Conservation (phyloP, 2,113 vertebrate species). For the Ascaphus truei region DNA sequence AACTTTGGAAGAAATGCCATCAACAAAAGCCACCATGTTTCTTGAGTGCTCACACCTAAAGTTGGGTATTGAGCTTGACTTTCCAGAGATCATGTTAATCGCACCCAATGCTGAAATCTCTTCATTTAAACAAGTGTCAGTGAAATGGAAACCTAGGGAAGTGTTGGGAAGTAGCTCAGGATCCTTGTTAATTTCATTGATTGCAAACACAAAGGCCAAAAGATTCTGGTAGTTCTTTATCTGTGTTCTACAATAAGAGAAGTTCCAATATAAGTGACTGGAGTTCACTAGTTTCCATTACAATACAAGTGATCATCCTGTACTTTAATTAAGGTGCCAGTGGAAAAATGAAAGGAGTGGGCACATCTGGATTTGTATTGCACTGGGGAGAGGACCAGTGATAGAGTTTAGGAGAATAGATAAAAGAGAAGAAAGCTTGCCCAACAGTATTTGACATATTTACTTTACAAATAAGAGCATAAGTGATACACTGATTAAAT, state of each 20-base stretch:
- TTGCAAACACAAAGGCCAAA: conserved; percentile 7
- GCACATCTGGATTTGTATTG: too few relatives aligned
- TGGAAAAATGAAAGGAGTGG: too few relatives aligned
- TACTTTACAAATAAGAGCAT: too few relatives aligned
- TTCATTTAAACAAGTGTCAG: background rate
- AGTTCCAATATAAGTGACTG: too few relatives aligned
- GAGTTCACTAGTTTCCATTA: too few relatives aligned
- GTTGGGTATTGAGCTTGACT: background rate
- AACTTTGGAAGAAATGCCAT: background rate
- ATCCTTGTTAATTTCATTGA: conserved; percentile 7
- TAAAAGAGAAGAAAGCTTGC: too few relatives aligned
- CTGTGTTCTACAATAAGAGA: background rate
- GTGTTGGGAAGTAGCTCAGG: background rate
- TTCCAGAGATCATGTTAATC: background rate
- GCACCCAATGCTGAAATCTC: background rate
- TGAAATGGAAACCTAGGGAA: background rate
- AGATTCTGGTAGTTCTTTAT: conserved; percentile 6
- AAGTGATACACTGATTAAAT: too few relatives aligned
- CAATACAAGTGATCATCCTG: too few relatives aligned
- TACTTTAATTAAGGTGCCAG: too few relatives aligned
- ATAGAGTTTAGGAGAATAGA: too few relatives aligned
- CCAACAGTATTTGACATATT: too few relatives aligned
- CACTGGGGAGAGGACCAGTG: too few relatives aligned
- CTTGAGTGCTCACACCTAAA: background rate
- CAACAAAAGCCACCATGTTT: background rate